Evolutionary conservation across 2,888 invertebrate species (phyloP).

Genomic region (Brachynemurus nebulosus): DNA sequence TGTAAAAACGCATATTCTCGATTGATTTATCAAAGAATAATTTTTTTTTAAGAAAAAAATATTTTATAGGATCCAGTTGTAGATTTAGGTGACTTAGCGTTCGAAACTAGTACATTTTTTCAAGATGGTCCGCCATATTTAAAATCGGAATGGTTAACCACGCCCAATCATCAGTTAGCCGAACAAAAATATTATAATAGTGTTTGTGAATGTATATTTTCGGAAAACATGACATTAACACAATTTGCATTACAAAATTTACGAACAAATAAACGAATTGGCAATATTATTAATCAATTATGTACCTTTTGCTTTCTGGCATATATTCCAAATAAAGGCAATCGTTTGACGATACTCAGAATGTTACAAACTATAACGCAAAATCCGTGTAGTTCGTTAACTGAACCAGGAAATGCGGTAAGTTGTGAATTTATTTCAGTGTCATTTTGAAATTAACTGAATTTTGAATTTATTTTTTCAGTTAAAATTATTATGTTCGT

Average conservation of each 20-base stretch:
- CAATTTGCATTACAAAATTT: constrained; percentile 2
- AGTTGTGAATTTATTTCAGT: background rate
- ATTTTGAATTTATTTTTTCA: background rate
- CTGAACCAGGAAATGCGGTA: constrained; percentile 1
- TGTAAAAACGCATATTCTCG: too few relatives aligned
- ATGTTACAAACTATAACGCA: background rate
- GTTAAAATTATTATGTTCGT: background rate
- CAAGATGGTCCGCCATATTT: constrained; percentile 2
- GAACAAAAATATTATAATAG: background rate
- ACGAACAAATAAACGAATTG: background rate
- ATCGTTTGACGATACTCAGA: background rate
- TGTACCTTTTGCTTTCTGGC: background rate
- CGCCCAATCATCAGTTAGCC: background rate
- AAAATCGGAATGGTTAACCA: background rate
- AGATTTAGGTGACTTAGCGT: background rate
- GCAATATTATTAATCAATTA: background rate
- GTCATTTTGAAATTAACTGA: background rate
- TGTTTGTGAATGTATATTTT: background rate
- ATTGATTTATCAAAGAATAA: background rate
- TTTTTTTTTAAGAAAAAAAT: background rate
- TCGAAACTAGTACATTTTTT: background rate
- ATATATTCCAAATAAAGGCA: background rate
- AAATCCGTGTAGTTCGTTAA: background rate
- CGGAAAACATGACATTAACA: background rate
- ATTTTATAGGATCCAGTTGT: constrained; percentile 1